Evolutionary conservation across 2,113 vertebrate genomes (phyloP), one percentile per base, ranked within the genome.

Genomic region (Tylochromis polylepis): DNA sequence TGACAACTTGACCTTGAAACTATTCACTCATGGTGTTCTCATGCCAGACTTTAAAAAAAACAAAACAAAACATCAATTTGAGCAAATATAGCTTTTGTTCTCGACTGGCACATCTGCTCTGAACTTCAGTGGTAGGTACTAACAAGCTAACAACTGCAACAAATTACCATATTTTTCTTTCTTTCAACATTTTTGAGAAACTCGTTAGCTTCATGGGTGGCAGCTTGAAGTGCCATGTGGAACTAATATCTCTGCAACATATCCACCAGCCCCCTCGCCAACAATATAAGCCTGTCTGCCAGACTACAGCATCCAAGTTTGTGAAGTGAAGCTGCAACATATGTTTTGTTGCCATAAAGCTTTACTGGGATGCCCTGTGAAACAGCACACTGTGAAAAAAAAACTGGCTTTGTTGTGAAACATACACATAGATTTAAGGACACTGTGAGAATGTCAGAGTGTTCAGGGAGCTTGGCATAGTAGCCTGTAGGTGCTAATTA

Each of bases 131-230:
- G 92, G 90, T 93, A 89, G 82, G 79, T 27, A 89, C 88, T 90
- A 94, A 95, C 86, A 94, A 92, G 88, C 81, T 90, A 91, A 93
- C 85, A 90, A 95, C 89, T 87, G 75, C 67, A 82, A 89, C 89
- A 93, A 93, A 95, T 95, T 91, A 87, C 80, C 77, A 88, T 92
- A 89, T 93, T 91, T 95, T 87, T 89, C 85, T 91, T 90, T 90
- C 87, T 91, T 92, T 90, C 51, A 86, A 83, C 90, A 84, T 90
- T 93, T 94, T 91, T 84, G 83, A 93, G 85, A 88, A 79, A 88
- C 93, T 90, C 8, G 82, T 92, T 88, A 87, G 78, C 92, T 77
- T 94, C 89, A 94, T 95, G 93, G 92, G 95, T 94, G 95, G 93
- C 91, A 90, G 82, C 81, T 79, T 58, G 3, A 18, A 91, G 75